These are phyloP conservation scores for Geodia barretti DNA, from an alignment of 37 sponge, comb jelly and placozoan species.

Conservation along the genomic window DNA sequence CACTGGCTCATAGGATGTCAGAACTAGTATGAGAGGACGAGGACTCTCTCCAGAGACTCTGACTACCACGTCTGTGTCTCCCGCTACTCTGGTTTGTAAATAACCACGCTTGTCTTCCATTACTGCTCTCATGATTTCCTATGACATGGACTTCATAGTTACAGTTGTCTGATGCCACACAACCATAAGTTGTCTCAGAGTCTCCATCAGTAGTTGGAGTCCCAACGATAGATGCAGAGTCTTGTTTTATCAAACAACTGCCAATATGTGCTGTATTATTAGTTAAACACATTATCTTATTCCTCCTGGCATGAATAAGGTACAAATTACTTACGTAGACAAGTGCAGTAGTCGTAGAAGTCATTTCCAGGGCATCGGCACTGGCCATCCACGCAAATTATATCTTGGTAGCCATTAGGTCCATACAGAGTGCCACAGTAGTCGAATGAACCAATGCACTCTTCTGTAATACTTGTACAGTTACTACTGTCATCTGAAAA, in stretches of 20 bases:
- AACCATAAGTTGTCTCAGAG: constrained; percentile 5
- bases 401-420: too few relatives aligned
- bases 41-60: neutral
- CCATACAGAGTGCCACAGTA: too few relatives aligned
- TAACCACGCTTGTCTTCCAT: neutral
- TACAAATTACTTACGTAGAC: too few relatives aligned
- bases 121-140: neutral
- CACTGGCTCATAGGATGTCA: constrained; percentile 15
- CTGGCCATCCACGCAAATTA: too few relatives aligned
- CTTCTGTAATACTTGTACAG: too few relatives aligned
- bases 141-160: constrained; percentile 27
- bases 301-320: too few relatives aligned
- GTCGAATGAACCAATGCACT: too few relatives aligned
- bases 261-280: too few relatives aligned
- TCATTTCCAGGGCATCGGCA: too few relatives aligned
- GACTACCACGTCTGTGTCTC: neutral
- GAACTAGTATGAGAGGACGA: constrained; percentile 1
- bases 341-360: too few relatives aligned
- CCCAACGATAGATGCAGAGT: neutral
- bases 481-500: too few relatives aligned
- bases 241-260: neutral
- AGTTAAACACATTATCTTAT: too few relatives aligned
- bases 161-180: constrained; percentile 3
- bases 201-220: constrained; percentile 1
- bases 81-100: constrained; percentile 12